These are phyloP conservation scores for Cyprinodon tularosa DNA, from an alignment of 2,113 vertebrate genomes.

Conservation along the genomic window DNA sequence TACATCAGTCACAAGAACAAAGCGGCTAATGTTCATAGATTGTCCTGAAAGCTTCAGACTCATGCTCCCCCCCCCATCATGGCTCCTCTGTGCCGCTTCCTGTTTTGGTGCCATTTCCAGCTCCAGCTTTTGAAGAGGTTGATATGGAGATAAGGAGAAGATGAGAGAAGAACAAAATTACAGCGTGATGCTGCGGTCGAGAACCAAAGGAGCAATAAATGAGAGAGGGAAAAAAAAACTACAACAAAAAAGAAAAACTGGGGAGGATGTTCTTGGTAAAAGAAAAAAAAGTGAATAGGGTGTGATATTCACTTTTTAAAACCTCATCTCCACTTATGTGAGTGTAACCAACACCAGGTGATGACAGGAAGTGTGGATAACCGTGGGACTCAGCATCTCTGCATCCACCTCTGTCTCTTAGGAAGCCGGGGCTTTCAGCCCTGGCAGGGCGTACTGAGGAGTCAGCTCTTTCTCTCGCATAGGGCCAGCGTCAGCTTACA, in stretches of 20 bases:
- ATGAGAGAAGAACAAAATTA: slow-evolving; percentile 16
- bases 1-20: not conserved
- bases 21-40: slow-evolving; percentile 4
- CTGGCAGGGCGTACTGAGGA: slow-evolving; percentile 5
- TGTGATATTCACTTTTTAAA: slow-evolving; percentile 31
- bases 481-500: slow-evolving; percentile 9
- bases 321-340: slow-evolving; percentile 33
- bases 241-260: slow-evolving; percentile 44
- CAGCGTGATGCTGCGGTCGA: slow-evolving; percentile 28
- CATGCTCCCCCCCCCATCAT: slow-evolving; percentile 19
- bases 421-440: slow-evolving; percentile 26
- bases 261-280: not conserved
- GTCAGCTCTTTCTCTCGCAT: slow-evolving; percentile 50
- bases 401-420: slow-evolving; percentile 10
- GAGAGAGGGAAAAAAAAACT: not conserved
- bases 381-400: slow-evolving; percentile 39
- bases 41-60: slow-evolving; percentile 4
- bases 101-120: slow-evolving; percentile 24
- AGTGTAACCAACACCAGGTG: slow-evolving; percentile 46
- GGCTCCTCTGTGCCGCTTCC: slow-evolving; percentile 21
- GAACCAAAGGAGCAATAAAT: slow-evolving; percentile 27
- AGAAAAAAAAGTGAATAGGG: not conserved
- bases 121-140: slow-evolving; percentile 46
- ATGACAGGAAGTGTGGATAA: slow-evolving; percentile 51
- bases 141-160: slow-evolving; percentile 40